Evolutionary conservation across 2,888 invertebrate genomes (phyloP).

Genomic region (Eupithecia dodoneata): DNA sequence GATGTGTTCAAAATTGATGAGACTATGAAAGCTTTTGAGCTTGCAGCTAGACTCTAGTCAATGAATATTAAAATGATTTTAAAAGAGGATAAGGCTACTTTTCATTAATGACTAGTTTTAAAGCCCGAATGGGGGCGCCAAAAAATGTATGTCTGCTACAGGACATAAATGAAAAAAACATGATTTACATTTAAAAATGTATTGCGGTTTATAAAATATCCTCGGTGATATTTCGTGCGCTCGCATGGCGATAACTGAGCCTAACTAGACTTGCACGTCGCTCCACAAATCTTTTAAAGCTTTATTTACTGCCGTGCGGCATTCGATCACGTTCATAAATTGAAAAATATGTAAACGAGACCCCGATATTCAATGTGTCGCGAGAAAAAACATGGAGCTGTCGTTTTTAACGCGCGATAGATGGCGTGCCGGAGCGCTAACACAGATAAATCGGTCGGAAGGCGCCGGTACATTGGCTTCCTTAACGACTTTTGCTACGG

Average conservation of each 20-base stretch:
- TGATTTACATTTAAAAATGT: slow-evolving; percentile 24
- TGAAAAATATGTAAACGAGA: slow-evolving; percentile 78
- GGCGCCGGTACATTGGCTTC: slow-evolving; percentile 78
- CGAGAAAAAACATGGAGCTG: slow-evolving; percentile 74
- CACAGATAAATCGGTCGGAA: slow-evolving; percentile 75
- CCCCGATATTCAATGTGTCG: slow-evolving; percentile 71
- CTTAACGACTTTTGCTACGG: slow-evolving; percentile 76
- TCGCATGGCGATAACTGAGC: slow-evolving; percentile 41
- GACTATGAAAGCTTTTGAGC: not conserved
- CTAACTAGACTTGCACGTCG: slow-evolving; percentile 43
- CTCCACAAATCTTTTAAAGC: slow-evolving; percentile 59
- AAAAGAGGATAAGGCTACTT: not conserved
- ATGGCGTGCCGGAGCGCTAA: slow-evolving; percentile 64
- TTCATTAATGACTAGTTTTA: no score
- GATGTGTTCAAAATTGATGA: slow-evolving; percentile 65
- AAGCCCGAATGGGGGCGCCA: no score
- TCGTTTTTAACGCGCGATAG: slow-evolving; percentile 77
- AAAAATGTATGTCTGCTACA: no score
- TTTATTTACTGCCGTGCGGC: slow-evolving; percentile 62
- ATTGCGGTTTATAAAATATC: slow-evolving; percentile 26
- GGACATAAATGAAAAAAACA: not conserved
- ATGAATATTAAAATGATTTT: not conserved
- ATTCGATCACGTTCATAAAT: slow-evolving; percentile 65
- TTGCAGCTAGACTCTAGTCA: not conserved
- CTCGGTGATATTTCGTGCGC: slow-evolving; percentile 28